These are phyloP conservation scores for Antechinus flavipes DNA, from an alignment of 2,113 vertebrate species.

Conservation along the genomic window DNA sequence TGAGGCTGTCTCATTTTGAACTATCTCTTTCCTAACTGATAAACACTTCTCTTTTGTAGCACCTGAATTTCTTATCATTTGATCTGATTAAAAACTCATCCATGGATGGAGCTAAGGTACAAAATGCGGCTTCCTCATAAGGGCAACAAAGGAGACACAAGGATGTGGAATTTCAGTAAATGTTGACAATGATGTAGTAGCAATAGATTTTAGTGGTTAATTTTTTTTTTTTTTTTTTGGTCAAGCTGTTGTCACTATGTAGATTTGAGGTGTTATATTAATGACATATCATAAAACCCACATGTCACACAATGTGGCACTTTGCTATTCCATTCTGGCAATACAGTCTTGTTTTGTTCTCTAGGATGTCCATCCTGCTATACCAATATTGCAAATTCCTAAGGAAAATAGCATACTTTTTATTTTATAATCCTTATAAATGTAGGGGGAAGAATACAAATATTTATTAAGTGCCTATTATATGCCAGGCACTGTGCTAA, in stretches of 20 bases:
- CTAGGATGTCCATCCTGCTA: neutral
- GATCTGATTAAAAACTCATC: constrained; percentile 39
- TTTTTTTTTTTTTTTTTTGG: neutral
- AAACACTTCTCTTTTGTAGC: constrained; percentile 13
- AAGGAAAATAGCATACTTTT: neutral
- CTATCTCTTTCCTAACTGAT: constrained; percentile 18
- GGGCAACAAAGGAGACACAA: neutral
- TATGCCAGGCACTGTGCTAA: neutral
- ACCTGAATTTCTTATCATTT: constrained; percentile 2
- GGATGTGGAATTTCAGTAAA: neutral
- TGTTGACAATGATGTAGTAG: neutral
- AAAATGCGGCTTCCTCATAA: neutral
- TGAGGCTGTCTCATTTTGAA: neutral
- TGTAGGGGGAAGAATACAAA: neutral
- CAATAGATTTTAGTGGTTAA: neutral
- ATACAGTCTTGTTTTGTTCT: neutral
- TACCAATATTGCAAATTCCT: neutral
- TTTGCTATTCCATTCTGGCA: neutral
- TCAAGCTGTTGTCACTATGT: constrained; percentile 21
- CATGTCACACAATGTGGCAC: neutral
- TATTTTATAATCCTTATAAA: neutral
- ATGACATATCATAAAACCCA: neutral
- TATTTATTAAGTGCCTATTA: neutral
- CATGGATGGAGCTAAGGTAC: neutral
- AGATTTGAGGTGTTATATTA: neutral